Percentiles rank a stretch among this genome's conserved stretches.
These are phyloP conservation scores for Conomelus anceps DNA, from an alignment of 2,888 invertebrate genomes.

Conservation along the genomic window DNA sequence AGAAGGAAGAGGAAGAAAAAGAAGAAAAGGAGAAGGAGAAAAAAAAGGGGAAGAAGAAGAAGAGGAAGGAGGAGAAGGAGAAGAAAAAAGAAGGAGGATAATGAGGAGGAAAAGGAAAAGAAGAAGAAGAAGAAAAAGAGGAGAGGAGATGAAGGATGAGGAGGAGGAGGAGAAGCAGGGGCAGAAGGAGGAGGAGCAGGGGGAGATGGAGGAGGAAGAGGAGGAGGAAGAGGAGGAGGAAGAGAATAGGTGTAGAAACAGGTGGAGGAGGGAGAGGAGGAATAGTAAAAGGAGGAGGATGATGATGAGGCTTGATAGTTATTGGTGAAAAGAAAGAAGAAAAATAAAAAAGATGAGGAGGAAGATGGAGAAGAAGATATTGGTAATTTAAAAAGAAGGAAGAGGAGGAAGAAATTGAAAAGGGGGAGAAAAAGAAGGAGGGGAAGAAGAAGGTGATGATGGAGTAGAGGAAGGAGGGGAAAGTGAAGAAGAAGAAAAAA, in stretches of 20 bases:
- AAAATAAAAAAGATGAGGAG: background rate
- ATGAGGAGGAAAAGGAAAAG: background rate
- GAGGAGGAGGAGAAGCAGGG: background rate
- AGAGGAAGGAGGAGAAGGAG: background rate
- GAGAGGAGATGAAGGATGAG: background rate
- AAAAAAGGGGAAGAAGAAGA: background rate
- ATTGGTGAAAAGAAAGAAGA: background rate
- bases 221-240: background rate
- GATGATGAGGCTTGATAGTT: background rate
- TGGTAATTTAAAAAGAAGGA: background rate
- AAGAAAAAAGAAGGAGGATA: background rate
- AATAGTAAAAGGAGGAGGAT: background rate
- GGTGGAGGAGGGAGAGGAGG: background rate
- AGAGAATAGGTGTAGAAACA: background rate
- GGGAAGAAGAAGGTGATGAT: background rate
- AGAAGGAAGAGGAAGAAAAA: background rate
- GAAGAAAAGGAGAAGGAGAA: background rate
- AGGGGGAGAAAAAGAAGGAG: background rate
- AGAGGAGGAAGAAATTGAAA: background rate
- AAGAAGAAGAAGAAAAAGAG: background rate
- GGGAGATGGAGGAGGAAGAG: background rate
- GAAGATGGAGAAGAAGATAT: background rate
- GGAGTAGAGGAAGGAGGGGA: no score
- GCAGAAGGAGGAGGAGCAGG: background rate
- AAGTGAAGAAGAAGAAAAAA: background rate